Base-by-base conservation (phyloP, 2,888 invertebrate genomes). In the Ectemnius lituratus region DNA sequence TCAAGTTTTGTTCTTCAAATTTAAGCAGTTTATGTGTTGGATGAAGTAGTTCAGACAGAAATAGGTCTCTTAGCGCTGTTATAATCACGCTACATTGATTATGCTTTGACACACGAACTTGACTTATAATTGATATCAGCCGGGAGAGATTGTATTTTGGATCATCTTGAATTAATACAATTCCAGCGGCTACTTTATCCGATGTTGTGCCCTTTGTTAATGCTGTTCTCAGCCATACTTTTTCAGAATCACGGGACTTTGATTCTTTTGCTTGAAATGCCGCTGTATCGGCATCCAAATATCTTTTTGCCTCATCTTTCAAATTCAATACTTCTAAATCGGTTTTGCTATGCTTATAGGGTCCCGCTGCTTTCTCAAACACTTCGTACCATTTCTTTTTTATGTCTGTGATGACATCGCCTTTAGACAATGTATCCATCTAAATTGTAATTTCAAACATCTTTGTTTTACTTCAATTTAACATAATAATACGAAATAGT, bases 141-240 rank as follows among this genome's bases (percentile, higher is more conserved):
- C 94, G 94, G 13, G 93, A 90, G 62, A 97, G 90, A 89, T 95
- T 96, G 88, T 95, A 95, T n/a, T 97, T 92, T 0, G 97, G 96
- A 82, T 95, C 95, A 86, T 97, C 95, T 92, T 97, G 95, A 75
- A 97, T 94, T 27, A 95, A 91, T 27, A 98, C 92, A 5, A 95
- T 95, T 72, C 95, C 94, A 0, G 97, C 97, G 2, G 98, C 97
- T 71, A 97, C 94, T 92, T 95, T 96, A 91, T 98, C 98, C 0
- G 95, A 94, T 0, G 95, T 93, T 0, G 97, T 97, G 78, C 98
- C 98, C 82, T 95, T 95, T 13, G 94, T 92, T 81, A 97, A 92
- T 11, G 97, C 94, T 1, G 95, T 95, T 82, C 94, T 93, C 76
- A 97, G 94, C 97, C 97, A 97, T 69, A 94, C 92, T 84, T 93